These are phyloP conservation scores for Epirrhoe tristata DNA, from an alignment of 2,888 invertebrate species.

Conservation along the genomic window DNA sequence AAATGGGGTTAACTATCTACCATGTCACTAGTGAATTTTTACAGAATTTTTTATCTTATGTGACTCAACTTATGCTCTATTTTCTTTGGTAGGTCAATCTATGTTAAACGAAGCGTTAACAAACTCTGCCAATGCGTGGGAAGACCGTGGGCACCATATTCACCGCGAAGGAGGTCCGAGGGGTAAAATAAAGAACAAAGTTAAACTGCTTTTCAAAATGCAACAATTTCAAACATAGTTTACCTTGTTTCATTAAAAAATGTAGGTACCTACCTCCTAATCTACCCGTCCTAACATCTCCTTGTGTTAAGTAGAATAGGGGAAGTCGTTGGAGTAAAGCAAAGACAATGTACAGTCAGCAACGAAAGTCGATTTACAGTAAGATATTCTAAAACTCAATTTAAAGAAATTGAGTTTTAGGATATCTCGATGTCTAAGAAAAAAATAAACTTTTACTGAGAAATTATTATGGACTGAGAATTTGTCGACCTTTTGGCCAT, in stretches of 20 bases:
- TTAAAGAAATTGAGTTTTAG: too few species aligned
- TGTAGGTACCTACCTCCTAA: too few species aligned
- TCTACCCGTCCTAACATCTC: too few species aligned
- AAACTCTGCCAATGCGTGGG: slow-evolving; percentile 57
- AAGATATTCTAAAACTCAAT: too few species aligned
- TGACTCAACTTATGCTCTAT: slow-evolving; percentile 35
- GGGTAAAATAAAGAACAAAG: slow-evolving; percentile 67
- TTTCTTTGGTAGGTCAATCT: slow-evolving; percentile 59
- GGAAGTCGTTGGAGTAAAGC: too few species aligned
- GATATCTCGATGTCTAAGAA: too few species aligned
- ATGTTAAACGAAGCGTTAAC: slow-evolving; percentile 63
- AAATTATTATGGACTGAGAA: too few species aligned
- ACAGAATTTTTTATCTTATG: slow-evolving; percentile 15
- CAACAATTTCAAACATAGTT: slow-evolving; percentile 63
- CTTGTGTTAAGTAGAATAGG: too few species aligned
- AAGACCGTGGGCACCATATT: slow-evolving; percentile 55
- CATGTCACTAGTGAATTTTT: slow-evolving; percentile 21
- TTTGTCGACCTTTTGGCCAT: too few species aligned
- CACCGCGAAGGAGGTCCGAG: slow-evolving; percentile 51
- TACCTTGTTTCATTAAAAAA: background rate
- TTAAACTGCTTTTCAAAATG: slow-evolving; percentile 73
- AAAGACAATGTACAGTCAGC: too few species aligned
- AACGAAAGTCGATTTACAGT: too few species aligned
- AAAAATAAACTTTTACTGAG: too few species aligned
- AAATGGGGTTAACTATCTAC: slow-evolving; percentile 62